These are phyloP conservation scores for Lepus oiostolus DNA, from an alignment of 2,797 vertebrate genomes.

Conservation along the genomic window DNA sequence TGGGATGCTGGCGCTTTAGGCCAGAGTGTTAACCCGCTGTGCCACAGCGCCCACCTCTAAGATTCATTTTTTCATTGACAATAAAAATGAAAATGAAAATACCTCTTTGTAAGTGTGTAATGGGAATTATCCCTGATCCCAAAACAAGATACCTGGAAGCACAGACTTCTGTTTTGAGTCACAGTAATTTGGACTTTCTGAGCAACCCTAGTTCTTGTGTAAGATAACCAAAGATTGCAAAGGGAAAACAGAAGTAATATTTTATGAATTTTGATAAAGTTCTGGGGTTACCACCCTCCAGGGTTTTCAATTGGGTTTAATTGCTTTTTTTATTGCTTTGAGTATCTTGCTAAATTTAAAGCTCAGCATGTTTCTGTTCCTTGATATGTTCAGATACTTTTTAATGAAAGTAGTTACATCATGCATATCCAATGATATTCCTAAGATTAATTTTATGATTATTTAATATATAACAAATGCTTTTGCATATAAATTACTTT, in stretches of 20 bases:
- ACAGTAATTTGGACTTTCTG: background rate
- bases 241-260: background rate
- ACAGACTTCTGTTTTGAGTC: background rate
- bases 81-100: background rate
- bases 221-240: background rate
- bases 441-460: background rate
- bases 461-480: background rate
- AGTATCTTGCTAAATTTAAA: conserved; percentile 16
- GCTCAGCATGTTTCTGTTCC: background rate
- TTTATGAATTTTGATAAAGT: background rate
- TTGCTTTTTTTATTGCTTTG: background rate
- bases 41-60: no score
- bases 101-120: background rate
- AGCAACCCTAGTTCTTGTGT: background rate
- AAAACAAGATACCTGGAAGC: background rate
- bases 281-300: background rate
- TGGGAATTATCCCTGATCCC: background rate
- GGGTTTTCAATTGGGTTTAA: background rate
- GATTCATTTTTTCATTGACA: background rate
- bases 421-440: background rate
- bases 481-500: background rate
- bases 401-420: conserved; percentile 8
- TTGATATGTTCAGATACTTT: background rate
- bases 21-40: no score
- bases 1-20: no score